These are phyloP conservation scores for Chymomyza procnemis DNA, from an alignment of 2,888 invertebrate species.

Conservation along the genomic window DNA sequence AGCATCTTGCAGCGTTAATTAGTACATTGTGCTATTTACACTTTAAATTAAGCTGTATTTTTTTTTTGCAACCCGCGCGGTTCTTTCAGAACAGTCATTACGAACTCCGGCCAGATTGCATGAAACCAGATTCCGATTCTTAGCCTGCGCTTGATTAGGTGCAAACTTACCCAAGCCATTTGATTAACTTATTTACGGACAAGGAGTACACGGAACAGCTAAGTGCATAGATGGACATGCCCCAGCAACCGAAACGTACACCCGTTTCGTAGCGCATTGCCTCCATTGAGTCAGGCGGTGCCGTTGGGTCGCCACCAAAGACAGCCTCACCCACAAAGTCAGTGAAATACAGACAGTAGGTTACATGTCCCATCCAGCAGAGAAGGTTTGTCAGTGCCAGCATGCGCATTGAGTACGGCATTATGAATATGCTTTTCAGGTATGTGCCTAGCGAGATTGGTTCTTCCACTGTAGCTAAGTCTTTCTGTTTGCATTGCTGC, in stretches of 20 bases:
- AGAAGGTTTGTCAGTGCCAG: conserved; percentile 83
- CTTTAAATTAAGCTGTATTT: no score
- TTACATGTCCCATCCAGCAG: conserved; percentile 84
- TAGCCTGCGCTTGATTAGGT: no score
- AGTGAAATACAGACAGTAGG: conserved; percentile 84
- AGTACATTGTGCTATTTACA: no score
- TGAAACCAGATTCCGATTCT: no score
- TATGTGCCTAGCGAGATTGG: conserved; percentile 73
- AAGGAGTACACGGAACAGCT: conserved; percentile 78
- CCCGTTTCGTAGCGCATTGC: conserved; percentile 75
- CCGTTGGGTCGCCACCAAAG: conserved; percentile 58
- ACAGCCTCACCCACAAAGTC: conserved; percentile 83
- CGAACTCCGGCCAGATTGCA: no score
- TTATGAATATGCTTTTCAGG: conserved; percentile 81
- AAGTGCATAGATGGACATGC: conserved; percentile 78
- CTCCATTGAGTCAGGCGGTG: conserved; percentile 55
- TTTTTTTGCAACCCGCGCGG: no score
- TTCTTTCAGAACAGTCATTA: no score
- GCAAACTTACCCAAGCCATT: conserved; percentile 75
- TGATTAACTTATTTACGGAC: conserved; percentile 76
- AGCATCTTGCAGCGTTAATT: no score
- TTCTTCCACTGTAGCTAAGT: conserved; percentile 34
- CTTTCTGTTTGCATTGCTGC: conserved; percentile 33
- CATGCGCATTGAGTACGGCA: conserved; percentile 81
- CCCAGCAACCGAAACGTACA: conserved; percentile 78